Evolutionary conservation across 2,888 invertebrate genomes (phyloP).

Genomic region (Suillia variegata): DNA sequence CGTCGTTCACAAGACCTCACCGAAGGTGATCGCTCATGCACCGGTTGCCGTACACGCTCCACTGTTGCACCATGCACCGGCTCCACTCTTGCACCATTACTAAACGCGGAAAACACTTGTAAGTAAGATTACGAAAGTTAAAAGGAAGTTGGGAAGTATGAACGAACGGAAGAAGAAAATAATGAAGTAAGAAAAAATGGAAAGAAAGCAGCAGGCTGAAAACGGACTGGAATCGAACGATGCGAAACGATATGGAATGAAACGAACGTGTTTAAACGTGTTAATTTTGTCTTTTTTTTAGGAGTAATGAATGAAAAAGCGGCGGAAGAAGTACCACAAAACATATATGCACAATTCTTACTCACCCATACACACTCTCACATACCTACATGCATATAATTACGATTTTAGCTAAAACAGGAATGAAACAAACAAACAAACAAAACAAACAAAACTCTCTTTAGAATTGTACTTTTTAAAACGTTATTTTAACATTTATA

Average conservation of each 20-base stretch:
- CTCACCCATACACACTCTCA: constrained; percentile 10
- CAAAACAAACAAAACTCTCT: constrained; percentile 16
- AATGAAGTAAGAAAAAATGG: no score
- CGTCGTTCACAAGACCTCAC: constrained; percentile 70
- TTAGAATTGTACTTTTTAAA: background rate
- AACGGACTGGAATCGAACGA: constrained; percentile 18
- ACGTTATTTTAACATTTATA: constrained; percentile 4
- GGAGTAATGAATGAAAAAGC: no score
- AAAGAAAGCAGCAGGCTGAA: constrained; percentile 11
- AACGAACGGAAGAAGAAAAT: background rate
- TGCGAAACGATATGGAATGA: constrained; percentile 15
- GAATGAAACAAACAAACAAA: constrained; percentile 21
- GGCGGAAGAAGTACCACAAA: no score
- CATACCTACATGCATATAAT: background rate
- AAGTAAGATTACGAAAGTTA: constrained; percentile 15
- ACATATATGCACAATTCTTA: constrained; percentile 2
- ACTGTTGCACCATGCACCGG: constrained; percentile 61
- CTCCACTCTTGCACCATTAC: constrained; percentile 59
- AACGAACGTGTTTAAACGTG: background rate
- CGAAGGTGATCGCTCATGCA: constrained; percentile 59
- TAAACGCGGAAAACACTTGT: constrained; percentile 42
- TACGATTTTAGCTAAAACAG: constrained; percentile 21
- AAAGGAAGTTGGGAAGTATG: constrained; percentile 19
- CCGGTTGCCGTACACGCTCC: constrained; percentile 54
- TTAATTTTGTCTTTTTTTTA: no score